Conservation (phyloP, 2,797 vertebrate species). For the Phalloptychus januarius region DNA sequence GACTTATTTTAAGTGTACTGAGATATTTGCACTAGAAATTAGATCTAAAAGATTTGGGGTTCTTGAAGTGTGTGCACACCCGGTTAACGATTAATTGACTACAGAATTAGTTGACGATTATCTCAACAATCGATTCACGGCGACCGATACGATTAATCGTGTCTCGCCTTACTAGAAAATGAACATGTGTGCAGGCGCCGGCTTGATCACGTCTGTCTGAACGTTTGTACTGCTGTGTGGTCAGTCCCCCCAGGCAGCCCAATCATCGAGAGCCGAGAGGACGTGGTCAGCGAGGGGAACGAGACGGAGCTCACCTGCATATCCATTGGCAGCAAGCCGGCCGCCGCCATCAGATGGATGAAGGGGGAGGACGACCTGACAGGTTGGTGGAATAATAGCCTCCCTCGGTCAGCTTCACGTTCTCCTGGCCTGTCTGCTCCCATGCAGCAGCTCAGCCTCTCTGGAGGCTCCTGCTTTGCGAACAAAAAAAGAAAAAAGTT, state of each 20-base stretch:
- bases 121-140: too few relatives aligned
- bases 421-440: conserved; percentile 53
- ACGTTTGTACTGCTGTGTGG: conserved; percentile 27
- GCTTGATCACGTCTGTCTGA: conserved; percentile 23
- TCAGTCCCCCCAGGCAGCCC: conserved; percentile 93
- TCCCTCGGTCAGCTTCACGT: conserved; percentile 57
- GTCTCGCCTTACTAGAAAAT: too few relatives aligned
- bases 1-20: too few relatives aligned
- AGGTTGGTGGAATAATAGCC: conserved; percentile 82
- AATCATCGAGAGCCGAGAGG: conserved; percentile 93
- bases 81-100: too few relatives aligned
- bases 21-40: too few relatives aligned
- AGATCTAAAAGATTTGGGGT: too few relatives aligned
- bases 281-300: conserved; percentile 92
- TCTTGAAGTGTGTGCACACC: too few relatives aligned
- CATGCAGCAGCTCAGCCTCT: conserved; percentile 29
- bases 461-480: conserved; percentile 31
- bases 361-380: conserved; percentile 93
- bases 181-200: conserved; percentile 24
- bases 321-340: conserved; percentile 94
- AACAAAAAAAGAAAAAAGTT: conserved; percentile 24
- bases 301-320: conserved; percentile 98
- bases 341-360: conserved; percentile 95
- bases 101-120: too few relatives aligned
- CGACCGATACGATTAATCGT: too few relatives aligned